phyloP scores from a whole-genome alignment of 2,888 invertebrate genomes.

The Argyresthia albistria region DNA sequence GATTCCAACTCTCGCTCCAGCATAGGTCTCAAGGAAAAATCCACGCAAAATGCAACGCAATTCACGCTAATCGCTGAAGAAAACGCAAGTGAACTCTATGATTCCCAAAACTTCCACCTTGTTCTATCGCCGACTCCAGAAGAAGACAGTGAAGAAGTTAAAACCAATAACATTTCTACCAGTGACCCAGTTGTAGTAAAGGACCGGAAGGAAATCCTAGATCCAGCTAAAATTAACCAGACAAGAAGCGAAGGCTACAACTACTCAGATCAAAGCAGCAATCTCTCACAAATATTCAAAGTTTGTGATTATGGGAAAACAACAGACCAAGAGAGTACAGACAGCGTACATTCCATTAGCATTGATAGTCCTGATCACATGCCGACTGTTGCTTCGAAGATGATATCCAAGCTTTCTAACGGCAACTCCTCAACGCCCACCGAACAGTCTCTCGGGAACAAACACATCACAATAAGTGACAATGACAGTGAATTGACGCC shows the following conservation, averaged over 20 bases:
- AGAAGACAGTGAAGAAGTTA: conserved; percentile 20
- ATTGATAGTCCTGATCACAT: conserved; percentile 49
- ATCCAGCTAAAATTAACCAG: conserved; percentile 30
- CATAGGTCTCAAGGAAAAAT: conserved; percentile 37
- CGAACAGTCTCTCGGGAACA: conserved; percentile 28
- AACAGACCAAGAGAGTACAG: conserved; percentile 59
- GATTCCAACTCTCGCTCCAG: conserved; percentile 31
- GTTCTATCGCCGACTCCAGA: conserved; percentile 43
- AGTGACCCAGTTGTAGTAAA: conserved; percentile 43
- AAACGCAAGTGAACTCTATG: conserved; percentile 35
- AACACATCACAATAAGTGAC: conserved; percentile 12
- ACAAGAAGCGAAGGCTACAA: conserved; percentile 42
- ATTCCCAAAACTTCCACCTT: conserved; percentile 56
- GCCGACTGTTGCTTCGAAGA: conserved; percentile 46
- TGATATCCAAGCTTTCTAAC: conserved; percentile 61
- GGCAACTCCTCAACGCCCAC: conserved; percentile 61
- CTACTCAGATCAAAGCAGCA: conserved; percentile 35
- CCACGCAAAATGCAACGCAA: conserved; percentile 21
- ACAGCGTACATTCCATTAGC: conserved; percentile 41
- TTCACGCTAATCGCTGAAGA: conserved; percentile 26
- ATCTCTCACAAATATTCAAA: conserved; percentile 27
- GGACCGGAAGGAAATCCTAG: conserved; percentile 32
- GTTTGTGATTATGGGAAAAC: conserved; percentile 35
- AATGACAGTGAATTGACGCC: conserved; percentile 50
- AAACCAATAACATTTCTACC: conserved; percentile 19